Evolutionary conservation across 2,888 invertebrate genomes (phyloP).

Genomic region (Sinohyriopsis cumingii): DNA sequence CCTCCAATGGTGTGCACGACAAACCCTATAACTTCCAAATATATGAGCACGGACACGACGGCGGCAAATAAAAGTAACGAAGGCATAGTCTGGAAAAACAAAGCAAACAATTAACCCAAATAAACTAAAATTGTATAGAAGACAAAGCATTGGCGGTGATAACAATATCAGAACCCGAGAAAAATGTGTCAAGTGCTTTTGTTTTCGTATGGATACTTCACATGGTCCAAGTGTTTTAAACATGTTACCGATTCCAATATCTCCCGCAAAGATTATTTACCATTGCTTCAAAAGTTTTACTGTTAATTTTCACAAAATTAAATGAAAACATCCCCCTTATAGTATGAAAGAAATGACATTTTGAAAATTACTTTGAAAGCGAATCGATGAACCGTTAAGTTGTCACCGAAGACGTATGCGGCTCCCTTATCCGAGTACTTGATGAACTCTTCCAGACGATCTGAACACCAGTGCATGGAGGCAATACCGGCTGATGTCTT

Average conservation of each 20-base stretch:
- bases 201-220: too few relatives aligned
- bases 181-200: too few relatives aligned
- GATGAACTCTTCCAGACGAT: constrained; percentile 83
- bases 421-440: constrained; percentile 85
- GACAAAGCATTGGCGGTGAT: too few relatives aligned
- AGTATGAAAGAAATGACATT: background rate
- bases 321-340: too few relatives aligned
- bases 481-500: constrained; percentile 71
- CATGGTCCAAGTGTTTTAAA: too few relatives aligned
- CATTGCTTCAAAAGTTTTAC: too few relatives aligned
- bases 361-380: constrained; percentile 29
- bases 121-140: too few relatives aligned
- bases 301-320: too few relatives aligned
- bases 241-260: too few relatives aligned
- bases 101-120: background rate
- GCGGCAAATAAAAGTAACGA: constrained; percentile 3
- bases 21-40: background rate
- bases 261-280: too few relatives aligned
- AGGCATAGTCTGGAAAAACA: constrained; percentile 6
- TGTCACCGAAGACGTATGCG: constrained; percentile 85
- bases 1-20: too few relatives aligned
- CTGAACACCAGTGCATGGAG: constrained; percentile 81
- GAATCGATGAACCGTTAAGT: constrained; percentile 33
- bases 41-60: constrained; percentile 1
- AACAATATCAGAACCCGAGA: too few relatives aligned